Evolutionary conservation across 92 coral and sea anemone genomes (phyloP).

Genomic region (Parazoanthus atlanticus): DNA sequence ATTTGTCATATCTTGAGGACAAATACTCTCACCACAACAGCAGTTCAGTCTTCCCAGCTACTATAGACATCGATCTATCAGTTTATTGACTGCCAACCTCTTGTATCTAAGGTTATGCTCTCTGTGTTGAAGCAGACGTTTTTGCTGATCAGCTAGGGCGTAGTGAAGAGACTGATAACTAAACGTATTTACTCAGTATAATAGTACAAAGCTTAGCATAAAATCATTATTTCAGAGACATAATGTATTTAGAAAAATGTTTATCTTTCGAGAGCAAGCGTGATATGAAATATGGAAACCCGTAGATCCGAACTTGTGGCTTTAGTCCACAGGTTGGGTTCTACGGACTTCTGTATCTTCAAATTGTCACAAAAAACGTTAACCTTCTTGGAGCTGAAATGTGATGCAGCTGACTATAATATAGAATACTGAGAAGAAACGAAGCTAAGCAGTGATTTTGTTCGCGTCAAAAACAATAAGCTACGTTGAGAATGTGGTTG

Average conservation of each 20-base stretch:
- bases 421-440: background rate
- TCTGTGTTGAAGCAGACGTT: background rate
- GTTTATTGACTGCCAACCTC: background rate
- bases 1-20: too few species aligned
- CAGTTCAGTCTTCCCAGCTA: background rate
- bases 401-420: too few species aligned
- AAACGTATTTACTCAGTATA: background rate
- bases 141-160: background rate
- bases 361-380: background rate
- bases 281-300: constrained; percentile 23
- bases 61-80: background rate
- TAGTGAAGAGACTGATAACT: background rate
- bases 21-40: too few species aligned
- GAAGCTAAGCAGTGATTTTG: background rate
- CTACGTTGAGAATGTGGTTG: background rate
- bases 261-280: background rate
- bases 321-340: constrained; percentile 35
- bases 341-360: constrained; percentile 23
- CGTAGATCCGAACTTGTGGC: constrained; percentile 51
- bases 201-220: background rate
- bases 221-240: background rate
- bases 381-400: too few species aligned
- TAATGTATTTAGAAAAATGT: background rate
- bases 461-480: background rate
- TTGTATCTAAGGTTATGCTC: background rate